These are phyloP conservation scores for Eumacrocentrus americanus DNA, from an alignment of 2,888 invertebrate species.

Conservation along the genomic window DNA sequence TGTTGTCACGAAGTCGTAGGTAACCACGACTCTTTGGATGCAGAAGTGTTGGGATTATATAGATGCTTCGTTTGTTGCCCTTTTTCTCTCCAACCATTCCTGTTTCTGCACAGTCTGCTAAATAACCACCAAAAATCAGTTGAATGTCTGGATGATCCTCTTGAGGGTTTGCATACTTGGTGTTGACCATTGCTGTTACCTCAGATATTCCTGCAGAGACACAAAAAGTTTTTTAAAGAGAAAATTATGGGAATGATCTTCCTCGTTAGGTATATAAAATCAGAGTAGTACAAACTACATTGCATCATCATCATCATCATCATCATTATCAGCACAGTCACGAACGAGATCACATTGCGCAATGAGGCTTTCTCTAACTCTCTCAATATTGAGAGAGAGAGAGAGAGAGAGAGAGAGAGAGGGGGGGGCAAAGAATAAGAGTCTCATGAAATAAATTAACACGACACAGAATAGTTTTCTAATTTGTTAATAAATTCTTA, in stretches of 20 bases:
- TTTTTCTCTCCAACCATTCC: conserved; percentile 83
- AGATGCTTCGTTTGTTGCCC: conserved; percentile 72
- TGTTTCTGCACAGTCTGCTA: conserved; percentile 84
- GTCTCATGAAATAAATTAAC: too few relatives aligned
- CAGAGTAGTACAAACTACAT: conserved; percentile 13
- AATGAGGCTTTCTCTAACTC: conserved; percentile 43
- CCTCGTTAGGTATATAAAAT: conserved; percentile 15
- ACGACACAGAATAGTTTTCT: too few relatives aligned
- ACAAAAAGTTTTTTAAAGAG: background rate
- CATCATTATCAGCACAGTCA: conserved; percentile 28
- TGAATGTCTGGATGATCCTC: conserved; percentile 85
- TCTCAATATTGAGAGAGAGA: conserved; percentile 9
- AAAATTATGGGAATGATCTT: conserved; percentile 12
- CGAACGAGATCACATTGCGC: conserved; percentile 39
- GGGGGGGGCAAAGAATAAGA: background rate
- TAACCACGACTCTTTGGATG: conserved; percentile 87
- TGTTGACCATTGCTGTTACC: conserved; percentile 83
- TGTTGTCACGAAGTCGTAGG: conserved; percentile 73
- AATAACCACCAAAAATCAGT: conserved; percentile 84
- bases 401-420: background rate
- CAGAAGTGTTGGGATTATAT: conserved; percentile 80
- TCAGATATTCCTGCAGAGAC: conserved; percentile 73
- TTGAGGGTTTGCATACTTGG: conserved; percentile 76
- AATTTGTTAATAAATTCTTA: too few relatives aligned
- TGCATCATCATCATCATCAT: conserved; percentile 25